phyloP scores from a whole-genome alignment of 2,888 invertebrate species.

The Dasysyrphus albostriatus region DNA sequence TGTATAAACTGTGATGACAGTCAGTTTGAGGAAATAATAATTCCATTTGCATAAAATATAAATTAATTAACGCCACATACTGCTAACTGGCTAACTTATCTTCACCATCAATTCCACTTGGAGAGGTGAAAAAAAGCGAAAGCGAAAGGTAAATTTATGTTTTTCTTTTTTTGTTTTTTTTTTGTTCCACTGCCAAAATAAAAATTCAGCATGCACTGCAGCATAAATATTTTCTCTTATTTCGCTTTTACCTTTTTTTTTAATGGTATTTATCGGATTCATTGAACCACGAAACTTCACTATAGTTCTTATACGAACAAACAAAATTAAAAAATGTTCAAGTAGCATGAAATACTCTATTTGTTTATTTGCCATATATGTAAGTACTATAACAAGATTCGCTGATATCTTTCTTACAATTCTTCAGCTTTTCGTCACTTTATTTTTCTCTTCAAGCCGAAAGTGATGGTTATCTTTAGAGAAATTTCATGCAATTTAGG shows the following conservation, averaged over 20 bases:
- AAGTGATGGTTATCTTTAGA: constrained; percentile 11
- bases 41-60: constrained; percentile 23
- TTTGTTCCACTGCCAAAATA: constrained; percentile 52
- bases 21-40: constrained; percentile 15
- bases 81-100: not conserved
- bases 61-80: constrained; percentile 8
- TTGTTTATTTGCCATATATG: not conserved
- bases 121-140: constrained; percentile 47
- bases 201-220: constrained; percentile 54
- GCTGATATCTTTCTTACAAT: not conserved
- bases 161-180: constrained; percentile 10
- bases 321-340: not conserved
- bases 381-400: constrained; percentile 5
- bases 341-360: constrained; percentile 3
- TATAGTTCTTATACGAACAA: not conserved
- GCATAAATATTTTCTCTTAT: constrained; percentile 40
- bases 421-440: constrained; percentile 22
- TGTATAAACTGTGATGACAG: constrained; percentile 19
- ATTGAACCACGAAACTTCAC: constrained; percentile 35
- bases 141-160: constrained; percentile 48
- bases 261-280: constrained; percentile 26
- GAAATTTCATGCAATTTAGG: constrained; percentile 33
- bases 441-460: not conserved
- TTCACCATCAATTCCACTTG: not conserved
- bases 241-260: constrained; percentile 34